Base-by-base conservation (phyloP, 2,888 invertebrate species). In the Perizoma affinitatum region DNA sequence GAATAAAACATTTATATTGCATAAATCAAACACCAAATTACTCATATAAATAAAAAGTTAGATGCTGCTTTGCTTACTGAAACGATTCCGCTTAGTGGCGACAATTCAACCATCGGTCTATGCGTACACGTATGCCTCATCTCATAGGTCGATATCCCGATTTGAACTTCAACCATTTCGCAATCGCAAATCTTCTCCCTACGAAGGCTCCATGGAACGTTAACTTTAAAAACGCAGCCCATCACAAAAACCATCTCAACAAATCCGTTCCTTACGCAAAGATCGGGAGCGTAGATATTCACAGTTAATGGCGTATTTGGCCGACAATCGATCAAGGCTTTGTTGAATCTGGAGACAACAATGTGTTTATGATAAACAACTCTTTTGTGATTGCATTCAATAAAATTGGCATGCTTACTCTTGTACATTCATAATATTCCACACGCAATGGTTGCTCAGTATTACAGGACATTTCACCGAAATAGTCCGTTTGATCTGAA, bases 171-270 rank as follows among this genome's bases (percentile, higher is more conserved):
- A 0, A 87, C 67, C 90, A 91, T 90, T 48, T 82, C 80, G 62
- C 92, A 92, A 35, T 88, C 85, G 67, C 92, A 92, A 58, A 92
- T 85, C 70, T 92, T 90, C 61, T 87, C 84, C 48, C 92, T 80
- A 1, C 87, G 77, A 48, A 92, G 65, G 56, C 68, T 84, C 87
- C 90, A 92, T 3, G 83, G 68, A 0, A 90, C 90, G 0, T 86
- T 80, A 0, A 72, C 82, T 4, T 59, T 66, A 68, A 85, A 88
- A 0, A 88, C 75, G 61, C 88, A 87, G 0, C 88, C 90, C 69
- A 92, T 67, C 0, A 92, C 84, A 34, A 91, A 84, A 62, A 88
- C 72, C 7, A 91, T 66, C 54, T 90, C 85, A 0, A 90, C 90
- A 4, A 64, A 41, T 6, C 79, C 83, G 2, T 73, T 65, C 5